Evolutionary conservation across 1,140 invertebrate genomes (phyloP), one percentile per base, ranked within the genome.

Genomic region (Camponotus floridanus): DNA sequence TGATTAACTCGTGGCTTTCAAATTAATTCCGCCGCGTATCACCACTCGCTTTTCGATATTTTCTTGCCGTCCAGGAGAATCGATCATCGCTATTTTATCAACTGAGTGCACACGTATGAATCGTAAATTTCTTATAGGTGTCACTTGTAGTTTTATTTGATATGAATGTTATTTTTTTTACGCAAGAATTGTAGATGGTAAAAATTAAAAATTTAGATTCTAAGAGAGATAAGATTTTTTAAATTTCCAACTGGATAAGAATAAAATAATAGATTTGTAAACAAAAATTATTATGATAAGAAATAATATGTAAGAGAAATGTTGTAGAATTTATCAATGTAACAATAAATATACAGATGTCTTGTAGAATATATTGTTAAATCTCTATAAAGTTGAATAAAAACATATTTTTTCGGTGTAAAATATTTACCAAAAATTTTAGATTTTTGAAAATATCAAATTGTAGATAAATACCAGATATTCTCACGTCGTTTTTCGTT

Each of bases 71-170:
- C 26, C 11, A 48, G 39, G 31, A 71, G 33, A 64, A 57, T 80
- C 15, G 78, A 74, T 73, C 36, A 31, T 62, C 5, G 3, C 67
- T 61, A 13, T 59, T 83, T 83, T 73, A 83, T 74, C 68, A 57
- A 48, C 36, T 18, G 67, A 71, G 67, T 18, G 11, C 67, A 36
- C 11, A 13, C 26, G n/a, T 13, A 48, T 61, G 26, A 57, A 74
- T 61, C 42, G n/a, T 74, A 74, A n/a, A 83, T 74, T 51, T 42
- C n/a, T 73, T 74, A 15, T 8, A 83, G 42, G 55, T 61, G 42
- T 83, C 79, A 83, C 68, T 42, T 48, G 26, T 13, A 45, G 55
- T 13, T 48, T 59, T 39, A n/a, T 31, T 62, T 33, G 26, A 61
- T 3, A 26, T 26, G 26, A 21, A 59, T 2, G 7, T 64, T 51